Base-by-base conservation (phyloP, 2,797 vertebrate genomes). In the Darevskia nairensis region DNA sequence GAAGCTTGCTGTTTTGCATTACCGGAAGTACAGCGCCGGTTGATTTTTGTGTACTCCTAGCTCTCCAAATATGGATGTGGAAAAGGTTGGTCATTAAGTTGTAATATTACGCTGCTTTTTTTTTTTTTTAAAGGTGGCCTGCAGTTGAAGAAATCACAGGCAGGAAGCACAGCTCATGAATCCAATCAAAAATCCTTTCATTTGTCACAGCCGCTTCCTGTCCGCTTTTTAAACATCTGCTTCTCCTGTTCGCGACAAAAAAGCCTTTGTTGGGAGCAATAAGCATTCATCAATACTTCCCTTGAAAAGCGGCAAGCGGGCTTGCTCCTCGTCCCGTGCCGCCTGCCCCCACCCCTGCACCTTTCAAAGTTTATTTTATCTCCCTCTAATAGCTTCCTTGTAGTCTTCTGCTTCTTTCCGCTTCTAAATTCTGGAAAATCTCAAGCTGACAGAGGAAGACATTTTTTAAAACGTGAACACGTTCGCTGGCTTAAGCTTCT, bases 121-220 rank as follows among this genome's bases (percentile, higher is more conserved):
- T 66, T 59, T 8, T 29, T 27, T 23, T 29, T 21, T 10, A 96
- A 93, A 95, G 96, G 91, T 95, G 94, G 94, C 91, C 93, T 90
- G 91, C 92, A 95, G 96, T 95, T 96, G 96, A 96, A 96, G 95
- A 95, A 96, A 96, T 97, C 97, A 96, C 95, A 96, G 95, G 94
- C 96, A 97, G 97, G 96, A 97, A 97, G 95, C 93, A 93, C 90
- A 94, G 96, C 94, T 97, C 96, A 96, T 95, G 95, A 97, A 96
- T 97, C 96, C 94, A 96, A 95, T 96, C 95, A 97, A 94, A 96
- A 96, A 95, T 94, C 94, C 95, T 96, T 97, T 96, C 96, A 96
- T 97, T 97, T 97, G 96, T 97, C 96, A 97, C 92, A 95, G 92
- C 88, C 90, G 64, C 94, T 97, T 97, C 97, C 97, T 97, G 96